Conservation (phyloP, 2,113 vertebrate species). For the Formicarius rufipectus region DNA sequence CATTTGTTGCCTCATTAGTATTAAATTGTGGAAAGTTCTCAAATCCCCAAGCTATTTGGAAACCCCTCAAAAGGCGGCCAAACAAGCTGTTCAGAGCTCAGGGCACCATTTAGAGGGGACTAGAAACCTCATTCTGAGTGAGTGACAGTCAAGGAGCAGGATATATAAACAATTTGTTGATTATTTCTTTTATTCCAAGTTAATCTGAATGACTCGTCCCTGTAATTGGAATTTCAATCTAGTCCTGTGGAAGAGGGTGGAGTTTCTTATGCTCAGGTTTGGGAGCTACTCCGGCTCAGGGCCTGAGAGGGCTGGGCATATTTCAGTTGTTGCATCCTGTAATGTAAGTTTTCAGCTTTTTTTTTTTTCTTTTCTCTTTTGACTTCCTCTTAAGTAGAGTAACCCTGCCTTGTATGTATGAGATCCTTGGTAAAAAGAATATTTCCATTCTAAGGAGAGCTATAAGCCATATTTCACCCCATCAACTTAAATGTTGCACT, state of each 20-base stretch:
- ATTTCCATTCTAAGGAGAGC: neutral
- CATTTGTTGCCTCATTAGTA: slow-evolving; percentile 34
- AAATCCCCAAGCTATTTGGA: neutral
- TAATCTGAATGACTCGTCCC: neutral
- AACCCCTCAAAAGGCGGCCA: neutral
- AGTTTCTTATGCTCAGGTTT: slow-evolving; percentile 15
- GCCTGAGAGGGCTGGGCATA: neutral
- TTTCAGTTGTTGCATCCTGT: slow-evolving; percentile 27
- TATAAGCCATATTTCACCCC: neutral
- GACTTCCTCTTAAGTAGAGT: neutral
- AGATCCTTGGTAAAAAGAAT: neutral
- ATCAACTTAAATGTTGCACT: neutral
- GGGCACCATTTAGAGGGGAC: neutral
- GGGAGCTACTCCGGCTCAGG: neutral
- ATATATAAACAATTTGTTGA: neutral
- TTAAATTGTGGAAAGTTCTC: neutral
- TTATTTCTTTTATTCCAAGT: slow-evolving; percentile 12
- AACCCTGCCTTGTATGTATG: neutral
- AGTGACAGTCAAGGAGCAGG: neutral
- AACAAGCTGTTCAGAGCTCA: neutral
- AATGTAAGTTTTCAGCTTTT: neutral
- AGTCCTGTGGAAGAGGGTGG: slow-evolving; percentile 34
- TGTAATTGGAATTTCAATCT: slow-evolving; percentile 35
- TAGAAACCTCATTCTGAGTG: neutral
- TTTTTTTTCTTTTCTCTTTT: neutral